Evolutionary conservation across 2,888 invertebrate genomes (phyloP).

Genomic region (Limnephilus rhombicus): DNA sequence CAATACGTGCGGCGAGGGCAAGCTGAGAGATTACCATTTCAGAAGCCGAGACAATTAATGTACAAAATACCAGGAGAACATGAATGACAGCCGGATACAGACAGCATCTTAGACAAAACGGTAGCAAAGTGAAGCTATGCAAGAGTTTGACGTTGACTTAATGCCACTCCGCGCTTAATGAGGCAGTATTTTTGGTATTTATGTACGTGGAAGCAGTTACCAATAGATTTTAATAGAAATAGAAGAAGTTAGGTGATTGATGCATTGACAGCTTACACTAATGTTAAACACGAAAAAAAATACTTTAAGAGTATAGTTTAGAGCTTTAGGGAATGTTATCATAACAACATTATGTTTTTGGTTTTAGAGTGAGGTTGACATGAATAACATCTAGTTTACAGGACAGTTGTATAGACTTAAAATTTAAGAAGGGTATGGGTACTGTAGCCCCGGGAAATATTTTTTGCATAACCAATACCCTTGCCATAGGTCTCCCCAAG

Average conservation of each 20-base stretch:
- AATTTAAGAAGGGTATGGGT: too few species aligned
- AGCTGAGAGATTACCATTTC: not conserved
- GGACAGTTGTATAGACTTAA: too few species aligned
- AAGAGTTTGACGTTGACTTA: not conserved
- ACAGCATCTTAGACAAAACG: not conserved
- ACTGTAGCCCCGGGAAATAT: too few species aligned
- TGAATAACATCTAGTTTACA: not conserved
- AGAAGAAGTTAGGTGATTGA: not conserved
- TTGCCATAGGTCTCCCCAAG: too few species aligned
- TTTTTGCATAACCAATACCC: too few species aligned
- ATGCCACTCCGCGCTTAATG: not conserved
- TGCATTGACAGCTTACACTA: not conserved
- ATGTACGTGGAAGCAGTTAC: not conserved
- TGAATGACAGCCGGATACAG: constrained; percentile 23
- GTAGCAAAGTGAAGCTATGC: not conserved
- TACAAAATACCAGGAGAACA: constrained; percentile 16
- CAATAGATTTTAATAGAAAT: not conserved
- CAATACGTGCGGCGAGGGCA: constrained; percentile 16
- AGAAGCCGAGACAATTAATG: not conserved
- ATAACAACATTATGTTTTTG: not conserved
- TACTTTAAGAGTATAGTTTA: not conserved
- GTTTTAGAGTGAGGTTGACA: not conserved
- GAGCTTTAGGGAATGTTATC: not conserved
- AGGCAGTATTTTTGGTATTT: not conserved
- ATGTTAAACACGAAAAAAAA: not conserved